Percentiles rank a stretch among this genome's conserved stretches.
phyloP scores from a whole-genome alignment of 2,888 invertebrate species.

The Polydesmus complanatus region DNA sequence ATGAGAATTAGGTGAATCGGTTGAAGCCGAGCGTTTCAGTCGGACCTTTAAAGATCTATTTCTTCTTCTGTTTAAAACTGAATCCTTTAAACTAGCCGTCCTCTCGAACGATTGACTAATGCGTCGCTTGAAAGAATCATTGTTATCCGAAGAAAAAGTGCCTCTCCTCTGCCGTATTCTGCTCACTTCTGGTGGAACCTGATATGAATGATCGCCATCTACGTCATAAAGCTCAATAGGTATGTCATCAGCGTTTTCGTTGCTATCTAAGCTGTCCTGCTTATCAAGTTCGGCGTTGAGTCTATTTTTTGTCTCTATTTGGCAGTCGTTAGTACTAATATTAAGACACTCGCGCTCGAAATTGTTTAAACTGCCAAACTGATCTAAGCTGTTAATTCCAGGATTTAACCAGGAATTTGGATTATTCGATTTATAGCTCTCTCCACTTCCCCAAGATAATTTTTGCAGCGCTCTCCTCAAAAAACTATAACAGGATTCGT shows the following conservation, averaged over 20 bases:
- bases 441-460: slow-evolving; percentile 11
- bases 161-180: not conserved
- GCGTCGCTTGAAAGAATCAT: not conserved
- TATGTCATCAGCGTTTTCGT: slow-evolving; percentile 47
- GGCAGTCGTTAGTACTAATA: not conserved
- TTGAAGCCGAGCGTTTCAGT: slow-evolving; percentile 1
- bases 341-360: not conserved
- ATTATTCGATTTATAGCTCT: not conserved
- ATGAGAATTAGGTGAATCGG: slow-evolving; percentile 1
- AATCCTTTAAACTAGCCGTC: not conserved
- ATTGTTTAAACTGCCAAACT: not conserved
- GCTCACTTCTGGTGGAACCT: not conserved
- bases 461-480: slow-evolving; percentile 65
- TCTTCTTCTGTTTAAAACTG: not conserved
- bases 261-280: slow-evolving; percentile 39
- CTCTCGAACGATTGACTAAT: not conserved
- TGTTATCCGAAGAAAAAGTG: not conserved
- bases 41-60: not conserved
- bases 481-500: slow-evolving; percentile 87
- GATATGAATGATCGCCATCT: not conserved
- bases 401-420: not conserved
- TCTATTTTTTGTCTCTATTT: not conserved
- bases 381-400: not conserved
- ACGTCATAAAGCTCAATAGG: slow-evolving; percentile 75
- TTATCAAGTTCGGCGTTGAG: slow-evolving; percentile 19